A percentile compares a stretch with the other conserved stretches of the same genome.
Evolutionary conservation across 30 jellyfish, hydroid and myxozoan genomes (phyloP).

Genomic region (Catostylus mosaicus): DNA sequence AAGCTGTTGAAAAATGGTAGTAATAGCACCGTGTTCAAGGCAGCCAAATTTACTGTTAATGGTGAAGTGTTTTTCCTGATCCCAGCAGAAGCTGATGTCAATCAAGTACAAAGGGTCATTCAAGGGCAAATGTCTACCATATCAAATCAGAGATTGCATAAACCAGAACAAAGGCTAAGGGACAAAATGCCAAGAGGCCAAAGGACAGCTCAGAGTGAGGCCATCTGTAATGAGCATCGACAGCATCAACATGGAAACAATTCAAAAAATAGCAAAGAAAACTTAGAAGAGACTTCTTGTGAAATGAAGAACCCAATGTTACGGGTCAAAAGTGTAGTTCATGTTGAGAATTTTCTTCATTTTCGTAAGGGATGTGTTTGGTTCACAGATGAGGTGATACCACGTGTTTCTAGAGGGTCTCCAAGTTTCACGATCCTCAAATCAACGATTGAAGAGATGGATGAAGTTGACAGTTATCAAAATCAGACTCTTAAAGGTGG

Average conservation of each 20-base stretch:
- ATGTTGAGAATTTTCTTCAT: not conserved
- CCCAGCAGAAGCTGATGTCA: conserved; percentile 37
- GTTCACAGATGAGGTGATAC: not conserved
- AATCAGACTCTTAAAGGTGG: not conserved
- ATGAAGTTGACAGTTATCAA: not conserved
- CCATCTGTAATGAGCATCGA: not conserved
- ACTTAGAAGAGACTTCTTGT: not conserved
- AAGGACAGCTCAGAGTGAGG: not conserved
- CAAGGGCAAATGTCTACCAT: not conserved
- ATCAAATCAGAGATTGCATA: not conserved
- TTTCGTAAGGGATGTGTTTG: not conserved
- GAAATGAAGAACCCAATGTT: not conserved
- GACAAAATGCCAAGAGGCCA: not conserved
- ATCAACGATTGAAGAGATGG: not conserved
- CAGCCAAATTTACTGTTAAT: conserved; percentile 30
- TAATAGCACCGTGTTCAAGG: conserved; percentile 1
- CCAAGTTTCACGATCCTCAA: not conserved
- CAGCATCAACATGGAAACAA: not conserved
- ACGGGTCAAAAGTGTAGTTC: not conserved
- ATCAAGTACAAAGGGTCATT: not conserved
- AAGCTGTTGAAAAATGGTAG: not conserved
- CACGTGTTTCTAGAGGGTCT: not conserved
- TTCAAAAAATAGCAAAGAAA: not conserved
- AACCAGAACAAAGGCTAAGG: not conserved
- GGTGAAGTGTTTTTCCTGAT: conserved; percentile 53